Base-by-base conservation (phyloP, 2,797 vertebrate species). In the Enteromius unitaeniatus region DNA sequence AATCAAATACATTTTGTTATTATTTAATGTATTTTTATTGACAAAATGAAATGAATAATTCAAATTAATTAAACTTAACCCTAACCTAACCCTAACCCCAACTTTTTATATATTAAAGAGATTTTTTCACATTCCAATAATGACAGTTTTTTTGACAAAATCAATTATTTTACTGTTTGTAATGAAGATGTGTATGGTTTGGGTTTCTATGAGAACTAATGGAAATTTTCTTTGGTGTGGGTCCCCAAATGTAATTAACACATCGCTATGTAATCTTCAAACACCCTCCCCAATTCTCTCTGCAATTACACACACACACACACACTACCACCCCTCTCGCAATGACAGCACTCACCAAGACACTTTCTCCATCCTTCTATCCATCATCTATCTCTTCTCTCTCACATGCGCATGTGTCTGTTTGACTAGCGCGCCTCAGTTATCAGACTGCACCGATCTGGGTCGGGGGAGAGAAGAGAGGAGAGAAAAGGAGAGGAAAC, bases 401-500 rank as follows among this genome's bases (percentile, higher is more conserved):
- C 74, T 13, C 64, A 42, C 49, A 84, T 15, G 60, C 53, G 70
- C 67, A 73, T 75, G 73, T 74, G 84, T 86, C 79, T 85, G 83
- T 86, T 85, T 84, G 85, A 89, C 84, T 86, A 85, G 86, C 53
- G 82, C 73, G 69, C 82, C 75, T 87, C 86, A 86, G 84, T 86
- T 86, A 83, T 69, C 82, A 86, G 69, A 81, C 84, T 51, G 84
- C 87, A 64, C 88, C 74, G 88, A 87, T 88, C 76, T 83, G 79
- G 73, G 82, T 65, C 45, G 67, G 78, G 70, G 69, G 83, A 85
- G 67, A 81, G 53, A 79, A 75, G 23, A 78, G 37, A 79, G 51
- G 34, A 75, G 31, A 53, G 21, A 70, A 72, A 51, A 69, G 34
- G 60, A 78, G 58, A 34, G 65, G 73, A 72, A 70, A 79, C 73